Evolutionary conservation across 92 coral and sea anemone species (phyloP).

Genomic region (Epizoanthus stellaris): DNA sequence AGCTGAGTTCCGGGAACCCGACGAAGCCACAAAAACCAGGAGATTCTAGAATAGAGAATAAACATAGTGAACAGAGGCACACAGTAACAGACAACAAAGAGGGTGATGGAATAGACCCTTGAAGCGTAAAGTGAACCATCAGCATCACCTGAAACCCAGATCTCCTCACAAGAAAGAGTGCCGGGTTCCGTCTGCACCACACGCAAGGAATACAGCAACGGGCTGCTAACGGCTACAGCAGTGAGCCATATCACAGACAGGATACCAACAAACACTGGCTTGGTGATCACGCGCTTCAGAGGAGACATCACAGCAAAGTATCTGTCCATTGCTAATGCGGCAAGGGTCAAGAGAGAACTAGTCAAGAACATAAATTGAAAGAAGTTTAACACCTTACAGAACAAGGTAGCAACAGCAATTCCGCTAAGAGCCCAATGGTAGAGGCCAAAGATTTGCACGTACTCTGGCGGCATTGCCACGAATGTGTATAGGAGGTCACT

Average conservation of each 20-base stretch:
- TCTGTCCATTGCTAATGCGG: conserved; percentile 87
- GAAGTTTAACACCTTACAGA: conserved; percentile 81
- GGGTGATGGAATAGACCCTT: conserved; percentile 65
- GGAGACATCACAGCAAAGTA: conserved; percentile 91
- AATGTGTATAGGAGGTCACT: conserved; percentile 78
- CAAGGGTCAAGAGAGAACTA: conserved; percentile 86
- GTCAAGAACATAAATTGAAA: conserved; percentile 75
- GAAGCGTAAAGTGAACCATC: conserved; percentile 42
- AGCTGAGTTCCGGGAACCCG: conserved; percentile 81
- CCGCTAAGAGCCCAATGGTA: conserved; percentile 65
- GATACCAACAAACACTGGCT: conserved; percentile 67
- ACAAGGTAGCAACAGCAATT: conserved; percentile 54
- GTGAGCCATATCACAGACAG: conserved; percentile 69
- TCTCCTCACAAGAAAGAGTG: conserved; percentile 60
- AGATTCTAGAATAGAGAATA: conserved; percentile 76
- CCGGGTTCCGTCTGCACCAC: conserved; percentile 20
- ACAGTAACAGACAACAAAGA: conserved; percentile 78
- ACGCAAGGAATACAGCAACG: conserved; percentile 70
- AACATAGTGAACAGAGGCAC: conserved; percentile 79
- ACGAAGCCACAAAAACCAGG: conserved; percentile 78
- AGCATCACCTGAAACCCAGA: conserved; percentile 79
- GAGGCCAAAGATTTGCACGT: conserved; percentile 52
- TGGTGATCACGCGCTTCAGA: conserved; percentile 71
- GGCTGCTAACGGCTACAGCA: conserved; percentile 78
- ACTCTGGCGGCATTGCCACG: conserved; percentile 66